Evolutionary conservation across 1,140 invertebrate species (phyloP).

Genomic region (Polyergus mexicanus): DNA sequence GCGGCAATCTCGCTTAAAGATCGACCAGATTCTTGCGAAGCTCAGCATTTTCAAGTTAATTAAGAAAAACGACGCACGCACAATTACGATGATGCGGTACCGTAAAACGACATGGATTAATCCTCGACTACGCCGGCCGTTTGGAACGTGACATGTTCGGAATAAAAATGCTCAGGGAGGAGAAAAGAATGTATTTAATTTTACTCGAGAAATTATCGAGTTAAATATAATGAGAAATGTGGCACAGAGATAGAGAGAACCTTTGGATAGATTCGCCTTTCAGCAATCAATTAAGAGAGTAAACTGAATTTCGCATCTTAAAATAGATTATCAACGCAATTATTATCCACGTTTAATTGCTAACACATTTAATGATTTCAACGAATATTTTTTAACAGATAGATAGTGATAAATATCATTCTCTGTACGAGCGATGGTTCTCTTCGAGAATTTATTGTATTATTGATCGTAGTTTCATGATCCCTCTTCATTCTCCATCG

Average conservation of each 20-base stretch:
- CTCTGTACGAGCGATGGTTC: background rate
- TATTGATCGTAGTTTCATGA: background rate
- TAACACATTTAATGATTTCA: background rate
- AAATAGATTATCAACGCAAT: conserved; percentile 4
- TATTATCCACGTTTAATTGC: conserved; percentile 1
- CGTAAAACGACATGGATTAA: conserved; percentile 45
- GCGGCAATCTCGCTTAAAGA: conserved; percentile 19
- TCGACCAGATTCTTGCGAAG: background rate
- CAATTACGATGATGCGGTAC: conserved; percentile 15
- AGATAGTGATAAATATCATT: conserved; percentile 2
- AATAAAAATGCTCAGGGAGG: conserved; percentile 23
- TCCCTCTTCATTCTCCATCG: background rate
- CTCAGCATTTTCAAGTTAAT: conserved; percentile 24
- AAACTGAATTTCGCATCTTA: background rate
- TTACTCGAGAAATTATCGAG: background rate
- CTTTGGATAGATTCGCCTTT: background rate
- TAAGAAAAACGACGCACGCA: conserved; percentile 23
- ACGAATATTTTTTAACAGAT: background rate
- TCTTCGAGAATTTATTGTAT: conserved; percentile 17
- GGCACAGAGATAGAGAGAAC: background rate
- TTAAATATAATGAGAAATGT: conserved; percentile 10
- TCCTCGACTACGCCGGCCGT: background rate
- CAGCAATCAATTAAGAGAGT: conserved; percentile 13
- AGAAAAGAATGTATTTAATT: conserved; percentile 22
- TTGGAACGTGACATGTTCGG: conserved; percentile 19